phyloP scores from a whole-genome alignment of 2,888 invertebrate species.

The Siphlonurus alternatus region DNA sequence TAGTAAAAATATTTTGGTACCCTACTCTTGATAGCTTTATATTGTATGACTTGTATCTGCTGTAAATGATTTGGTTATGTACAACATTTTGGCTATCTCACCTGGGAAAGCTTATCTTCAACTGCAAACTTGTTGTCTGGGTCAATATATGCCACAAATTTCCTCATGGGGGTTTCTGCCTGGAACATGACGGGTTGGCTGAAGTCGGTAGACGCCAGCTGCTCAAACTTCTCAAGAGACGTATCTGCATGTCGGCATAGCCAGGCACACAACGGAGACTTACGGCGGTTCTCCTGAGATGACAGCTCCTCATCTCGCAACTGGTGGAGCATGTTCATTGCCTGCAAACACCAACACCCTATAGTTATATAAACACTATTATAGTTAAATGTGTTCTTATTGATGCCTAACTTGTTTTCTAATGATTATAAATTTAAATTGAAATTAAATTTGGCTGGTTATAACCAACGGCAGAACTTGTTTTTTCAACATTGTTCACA shows the following conservation, averaged over 20 bases:
- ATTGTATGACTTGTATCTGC: too few species aligned
- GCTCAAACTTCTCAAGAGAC: slow-evolving; percentile 67
- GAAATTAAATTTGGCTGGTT: too few species aligned
- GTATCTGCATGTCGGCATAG: slow-evolving; percentile 69
- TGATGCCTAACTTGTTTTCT: not conserved
- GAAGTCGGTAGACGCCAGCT: slow-evolving; percentile 41
- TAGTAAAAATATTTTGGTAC: too few species aligned
- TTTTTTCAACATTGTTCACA: too few species aligned
- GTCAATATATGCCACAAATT: slow-evolving; percentile 88
- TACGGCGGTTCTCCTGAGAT: slow-evolving; percentile 54
- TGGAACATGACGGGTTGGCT: slow-evolving; percentile 66
- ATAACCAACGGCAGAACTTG: too few species aligned
- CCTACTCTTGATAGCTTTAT: too few species aligned
- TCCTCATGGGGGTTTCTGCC: slow-evolving; percentile 70
- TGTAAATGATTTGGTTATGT: too few species aligned
- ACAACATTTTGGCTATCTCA: too few species aligned
- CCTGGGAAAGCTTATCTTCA: slow-evolving; percentile 89
- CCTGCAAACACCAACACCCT: slow-evolving; percentile 33
- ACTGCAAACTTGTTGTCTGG: slow-evolving; percentile 73
- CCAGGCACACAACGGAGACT: slow-evolving; percentile 84
- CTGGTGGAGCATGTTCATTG: slow-evolving; percentile 82
- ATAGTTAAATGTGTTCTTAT: not conserved
- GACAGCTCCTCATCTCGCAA: slow-evolving; percentile 63
- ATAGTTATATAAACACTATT: too few species aligned
- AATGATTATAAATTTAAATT: not conserved